These are phyloP conservation scores for Aleiodes leptofemur DNA, from an alignment of 2,888 invertebrate genomes.

Conservation along the genomic window DNA sequence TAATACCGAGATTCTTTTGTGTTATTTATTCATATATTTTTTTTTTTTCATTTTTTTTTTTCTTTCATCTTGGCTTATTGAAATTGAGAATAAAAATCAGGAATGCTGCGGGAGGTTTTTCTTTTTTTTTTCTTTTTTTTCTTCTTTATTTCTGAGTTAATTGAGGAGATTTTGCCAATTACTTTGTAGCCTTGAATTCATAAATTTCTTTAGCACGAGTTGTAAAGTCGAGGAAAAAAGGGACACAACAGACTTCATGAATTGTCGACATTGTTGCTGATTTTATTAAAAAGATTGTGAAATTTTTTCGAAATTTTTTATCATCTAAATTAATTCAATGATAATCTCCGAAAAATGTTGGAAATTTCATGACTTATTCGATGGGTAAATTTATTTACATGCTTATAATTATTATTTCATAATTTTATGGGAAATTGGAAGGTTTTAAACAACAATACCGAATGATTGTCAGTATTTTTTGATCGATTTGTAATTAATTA, in stretches of 20 bases:
- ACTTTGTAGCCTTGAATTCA: background rate
- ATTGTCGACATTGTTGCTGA: background rate
- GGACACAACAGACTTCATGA: background rate
- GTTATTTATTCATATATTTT: background rate
- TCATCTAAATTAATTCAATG: too few relatives aligned
- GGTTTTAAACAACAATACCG: too few relatives aligned
- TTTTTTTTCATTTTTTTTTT: conserved; percentile 27
- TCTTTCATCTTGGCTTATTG: conserved; percentile 38
- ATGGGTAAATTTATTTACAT: too few relatives aligned
- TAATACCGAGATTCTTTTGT: background rate
- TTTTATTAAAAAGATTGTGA: background rate
- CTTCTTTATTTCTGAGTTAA: conserved; percentile 2
- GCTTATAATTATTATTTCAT: too few relatives aligned
- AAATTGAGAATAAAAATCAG: background rate
- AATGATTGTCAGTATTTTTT: too few relatives aligned
- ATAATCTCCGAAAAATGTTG: too few relatives aligned
- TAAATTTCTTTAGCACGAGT: background rate
- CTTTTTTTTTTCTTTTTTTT: too few relatives aligned
- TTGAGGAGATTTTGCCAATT: background rate
- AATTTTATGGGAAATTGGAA: too few relatives aligned
- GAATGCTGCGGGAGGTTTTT: conserved; percentile 42
- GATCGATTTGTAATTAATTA: too few relatives aligned
- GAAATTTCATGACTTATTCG: too few relatives aligned
- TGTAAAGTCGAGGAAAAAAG: background rate
- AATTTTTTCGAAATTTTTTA: too few relatives aligned